Base-by-base conservation (phyloP, 2,888 invertebrate species). In the Cryptus viduatorius region DNA sequence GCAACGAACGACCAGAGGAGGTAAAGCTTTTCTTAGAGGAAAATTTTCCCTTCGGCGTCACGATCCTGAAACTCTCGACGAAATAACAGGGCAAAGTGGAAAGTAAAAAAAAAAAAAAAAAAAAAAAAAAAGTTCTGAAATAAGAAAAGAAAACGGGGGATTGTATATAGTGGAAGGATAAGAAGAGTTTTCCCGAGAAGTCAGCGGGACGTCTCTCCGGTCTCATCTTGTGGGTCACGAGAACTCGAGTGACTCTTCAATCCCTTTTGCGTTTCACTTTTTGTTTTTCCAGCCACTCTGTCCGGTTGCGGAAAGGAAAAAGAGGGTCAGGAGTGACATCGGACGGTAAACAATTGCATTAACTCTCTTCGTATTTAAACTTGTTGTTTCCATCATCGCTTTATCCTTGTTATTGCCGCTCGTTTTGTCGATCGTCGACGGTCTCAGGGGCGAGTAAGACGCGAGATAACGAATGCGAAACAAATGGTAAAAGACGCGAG, bases 311-410 rank as follows among this genome's bases (percentile, higher is more conserved):
- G 68, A 56, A 24, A 56, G 56, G 46, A 44, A 48, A 84, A 84
- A 84, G 75, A 78, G 68, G 78, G 71, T 82, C 75, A 79, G 75
- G 48, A 64, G 81, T 84, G 81, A 71, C 81, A 65, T 50, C 42
- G 16, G 56, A 79, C 64, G 46, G 76, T 71, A 77, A 80, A 80
- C 78, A 85, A 80, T 86, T 69, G 53, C 69, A 72, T 82, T 68
- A 67, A 73, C 68, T 78, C 48, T 61, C 37, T 19, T 67, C 61
- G 67, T 42, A 48, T 73, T 65, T 79, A 61, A 48, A 79, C 68
- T 73, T 79, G 65, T 72, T 37, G 0, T 1, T 68, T 16, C 56
- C 50, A 12, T n/a, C 48, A 4, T 14, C 46, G 31, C 42, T 65
- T 56, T 71, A 31, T 24, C 75, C n/a, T 19, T 67, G 42, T 61